Base-by-base conservation (phyloP, 2,113 vertebrate species). In the Mesocricetus auratus region DNA sequence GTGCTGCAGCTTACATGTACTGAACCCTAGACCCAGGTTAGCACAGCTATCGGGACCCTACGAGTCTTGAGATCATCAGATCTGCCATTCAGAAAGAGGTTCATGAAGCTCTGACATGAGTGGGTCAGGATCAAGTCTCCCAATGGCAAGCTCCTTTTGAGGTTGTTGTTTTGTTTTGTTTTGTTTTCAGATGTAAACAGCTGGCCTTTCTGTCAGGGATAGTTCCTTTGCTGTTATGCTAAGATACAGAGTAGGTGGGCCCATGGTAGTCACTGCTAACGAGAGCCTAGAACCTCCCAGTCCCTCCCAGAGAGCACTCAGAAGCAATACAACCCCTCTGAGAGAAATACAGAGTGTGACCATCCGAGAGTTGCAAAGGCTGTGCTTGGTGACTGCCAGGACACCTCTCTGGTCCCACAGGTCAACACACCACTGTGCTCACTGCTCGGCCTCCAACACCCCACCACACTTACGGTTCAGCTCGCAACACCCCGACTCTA, bases 211-310 rank as follows among this genome's bases (percentile, higher is more conserved):
- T 13, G 0, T 31, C 36, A 31, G 24, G 15, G n/a, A 53, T 53
- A 58, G 36, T 0, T 15, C 42, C n/a, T 24, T 33, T 15, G 6
- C 3, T 5, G 45, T 62, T 68, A 24, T 50, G 2, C n/a, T 16
- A 33, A 69, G 13, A 39, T 39, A 5, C 1, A 36, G 53, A 58
- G 42, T 56, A 5, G 69, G 36, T 21, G 4, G 7, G 39, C 26
- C 56, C 4, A 16, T 1, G 16, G 8, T 8, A 17, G 58, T 83
- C 24, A 42, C 58, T 62, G 7, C 24, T 29, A n/a, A 83, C 58
- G 68, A 42, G n/a, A 45, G 53, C 2, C 24, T 1, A 12, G 47
- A 42, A 22, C 24, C 11, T 31, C 6, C 10, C 7, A 7, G 0
- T 74, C 26, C 29, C 45, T 68, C 53, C 68, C 74, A 53, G 53